These are phyloP conservation scores for Ctenodactylus gundi DNA, from an alignment of 2,113 vertebrate species.

Conservation along the genomic window DNA sequence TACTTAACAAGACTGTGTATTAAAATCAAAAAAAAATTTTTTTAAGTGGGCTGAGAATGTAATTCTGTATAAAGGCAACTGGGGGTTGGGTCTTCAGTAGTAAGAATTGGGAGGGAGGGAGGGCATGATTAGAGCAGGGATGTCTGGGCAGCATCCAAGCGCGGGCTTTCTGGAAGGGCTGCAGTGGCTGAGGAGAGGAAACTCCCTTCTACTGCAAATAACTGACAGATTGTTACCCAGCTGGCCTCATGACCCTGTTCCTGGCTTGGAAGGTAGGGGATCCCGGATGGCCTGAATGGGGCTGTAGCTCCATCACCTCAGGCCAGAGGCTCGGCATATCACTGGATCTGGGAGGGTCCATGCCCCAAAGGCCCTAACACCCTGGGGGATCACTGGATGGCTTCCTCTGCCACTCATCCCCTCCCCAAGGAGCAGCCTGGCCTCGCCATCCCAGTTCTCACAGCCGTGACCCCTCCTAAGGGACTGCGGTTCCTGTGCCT, in stretches of 20 bases:
- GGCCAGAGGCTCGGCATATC: not conserved
- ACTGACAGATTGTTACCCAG: fast-evolving
- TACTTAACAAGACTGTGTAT: too few relatives aligned
- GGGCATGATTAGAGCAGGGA: too few relatives aligned
- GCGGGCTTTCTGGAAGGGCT: not conserved
- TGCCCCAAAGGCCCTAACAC: fast-evolving
- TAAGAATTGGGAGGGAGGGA: too few relatives aligned
- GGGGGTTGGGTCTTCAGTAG: too few relatives aligned
- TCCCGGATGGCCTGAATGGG: not conserved
- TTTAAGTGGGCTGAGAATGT: too few relatives aligned
- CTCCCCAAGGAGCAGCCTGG: not conserved
- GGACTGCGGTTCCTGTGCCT: not conserved
- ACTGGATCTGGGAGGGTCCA: fast-evolving
- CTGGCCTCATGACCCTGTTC: not conserved
- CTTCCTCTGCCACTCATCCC: not conserved
- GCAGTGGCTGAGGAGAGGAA: not conserved
- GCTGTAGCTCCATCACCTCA: not conserved
- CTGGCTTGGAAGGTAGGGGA: too few relatives aligned
- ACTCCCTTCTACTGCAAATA: not conserved
- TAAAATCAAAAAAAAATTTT: too few relatives aligned
- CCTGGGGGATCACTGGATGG: not conserved
- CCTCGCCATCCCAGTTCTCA: fast-evolving
- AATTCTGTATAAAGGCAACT: too few relatives aligned
- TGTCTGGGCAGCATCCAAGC: not conserved
- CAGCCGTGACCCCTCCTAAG: not conserved